These are phyloP conservation scores for Lordiphosa collinella DNA, from an alignment of 1,140 invertebrate genomes.

Conservation along the genomic window DNA sequence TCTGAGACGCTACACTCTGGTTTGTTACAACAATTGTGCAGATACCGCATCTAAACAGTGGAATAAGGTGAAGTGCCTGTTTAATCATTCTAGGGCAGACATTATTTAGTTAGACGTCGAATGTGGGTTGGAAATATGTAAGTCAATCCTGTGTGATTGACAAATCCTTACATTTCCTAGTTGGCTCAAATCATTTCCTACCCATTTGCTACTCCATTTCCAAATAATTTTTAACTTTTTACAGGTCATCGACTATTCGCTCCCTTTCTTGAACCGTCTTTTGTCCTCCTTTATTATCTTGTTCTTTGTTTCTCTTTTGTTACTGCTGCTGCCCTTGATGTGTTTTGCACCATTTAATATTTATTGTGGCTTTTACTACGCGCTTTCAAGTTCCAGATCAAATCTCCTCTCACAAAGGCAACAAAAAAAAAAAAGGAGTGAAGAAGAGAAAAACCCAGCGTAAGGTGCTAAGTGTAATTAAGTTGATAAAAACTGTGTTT, in stretches of 20 bases:
- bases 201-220: too few species aligned
- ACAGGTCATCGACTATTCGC: not conserved
- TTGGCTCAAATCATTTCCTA: too few species aligned
- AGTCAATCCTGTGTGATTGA: too few species aligned
- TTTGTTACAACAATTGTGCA: too few species aligned
- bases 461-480: slow-evolving; percentile 65
- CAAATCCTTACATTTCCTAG: too few species aligned
- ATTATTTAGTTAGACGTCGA: too few species aligned
- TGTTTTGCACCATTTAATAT: slow-evolving; percentile 60
- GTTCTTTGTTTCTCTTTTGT: slow-evolving; percentile 38
- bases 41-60: too few species aligned
- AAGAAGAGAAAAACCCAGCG: slow-evolving; percentile 1
- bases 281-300: slow-evolving; percentile 39
- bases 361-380: slow-evolving; percentile 57
- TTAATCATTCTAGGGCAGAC: too few species aligned
- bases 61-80: too few species aligned
- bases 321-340: slow-evolving; percentile 39
- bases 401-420: slow-evolving; percentile 17
- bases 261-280: slow-evolving; percentile 2
- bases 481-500: slow-evolving; percentile 61
- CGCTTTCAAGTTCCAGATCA: slow-evolving; percentile 56
- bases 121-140: too few species aligned
- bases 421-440: not conserved
- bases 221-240: too few species aligned
- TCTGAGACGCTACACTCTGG: too few species aligned